A percentile compares a stretch with the other conserved stretches of the same genome.
Conservation (phyloP, 2,888 invertebrate genomes). For the Dryadula phaetusa region DNA sequence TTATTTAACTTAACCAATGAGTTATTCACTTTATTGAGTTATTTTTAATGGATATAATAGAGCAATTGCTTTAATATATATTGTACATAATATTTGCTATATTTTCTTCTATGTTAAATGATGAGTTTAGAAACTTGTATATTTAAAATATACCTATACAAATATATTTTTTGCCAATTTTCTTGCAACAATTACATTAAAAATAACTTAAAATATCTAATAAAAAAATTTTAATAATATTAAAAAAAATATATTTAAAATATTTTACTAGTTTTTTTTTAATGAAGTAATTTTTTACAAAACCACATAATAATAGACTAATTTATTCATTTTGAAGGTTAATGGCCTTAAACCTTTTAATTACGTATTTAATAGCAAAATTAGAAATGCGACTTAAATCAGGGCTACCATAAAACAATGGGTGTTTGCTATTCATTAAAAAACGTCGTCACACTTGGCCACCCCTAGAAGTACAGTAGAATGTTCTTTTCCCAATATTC, state of each 20-base stretch:
- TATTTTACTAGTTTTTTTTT: neutral
- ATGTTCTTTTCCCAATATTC: neutral
- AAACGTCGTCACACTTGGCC: conserved; percentile 56
- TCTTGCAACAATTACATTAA: too few species aligned
- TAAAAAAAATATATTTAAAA: neutral
- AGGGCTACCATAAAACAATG: conserved; percentile 51
- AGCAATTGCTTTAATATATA: too few species aligned
- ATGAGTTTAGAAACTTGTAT: too few species aligned
- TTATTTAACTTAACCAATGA: too few species aligned
- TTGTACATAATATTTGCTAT: too few species aligned
- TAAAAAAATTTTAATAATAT: neutral
- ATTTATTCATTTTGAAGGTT: conserved; percentile 49
- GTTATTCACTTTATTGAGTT: too few species aligned
- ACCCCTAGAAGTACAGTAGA: conserved; percentile 40
- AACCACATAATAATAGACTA: neutral
- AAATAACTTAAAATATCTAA: neutral
- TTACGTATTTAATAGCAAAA: conserved; percentile 55
- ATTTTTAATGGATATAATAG: too few species aligned
- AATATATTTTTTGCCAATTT: too few species aligned
- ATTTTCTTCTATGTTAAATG: too few species aligned
- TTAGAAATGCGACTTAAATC: conserved; percentile 58
- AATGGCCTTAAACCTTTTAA: conserved; percentile 49
- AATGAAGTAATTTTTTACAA: neutral
- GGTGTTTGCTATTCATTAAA: conserved; percentile 62
- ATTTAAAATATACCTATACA: too few species aligned